These are phyloP conservation scores for Mallotus villosus DNA, from an alignment of 2,797 vertebrate species.

Conservation along the genomic window DNA sequence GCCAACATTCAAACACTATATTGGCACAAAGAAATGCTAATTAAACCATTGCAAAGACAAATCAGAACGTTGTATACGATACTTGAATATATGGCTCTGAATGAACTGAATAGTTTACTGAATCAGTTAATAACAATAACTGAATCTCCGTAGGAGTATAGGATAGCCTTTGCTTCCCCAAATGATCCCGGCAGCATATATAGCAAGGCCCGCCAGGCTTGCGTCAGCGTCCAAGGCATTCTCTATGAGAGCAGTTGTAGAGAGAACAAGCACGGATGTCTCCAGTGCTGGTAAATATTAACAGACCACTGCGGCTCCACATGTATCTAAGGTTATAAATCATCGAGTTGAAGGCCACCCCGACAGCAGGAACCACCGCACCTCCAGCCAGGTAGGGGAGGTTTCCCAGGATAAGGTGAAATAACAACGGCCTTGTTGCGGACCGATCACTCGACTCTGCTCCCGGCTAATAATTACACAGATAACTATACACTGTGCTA, in stretches of 20 bases:
- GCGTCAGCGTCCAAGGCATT: background rate
- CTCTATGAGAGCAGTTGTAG: background rate
- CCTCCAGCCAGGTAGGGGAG: slow-evolving; percentile 40
- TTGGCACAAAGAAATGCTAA: no score
- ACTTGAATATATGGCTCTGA: no score
- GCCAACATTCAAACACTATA: no score
- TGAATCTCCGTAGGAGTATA: no score
- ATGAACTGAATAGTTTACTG: no score
- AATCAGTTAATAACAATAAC: no score
- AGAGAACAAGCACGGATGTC: slow-evolving; percentile 46
- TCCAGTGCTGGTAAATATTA: slow-evolving; percentile 85
- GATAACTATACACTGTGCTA: slow-evolving; percentile 66
- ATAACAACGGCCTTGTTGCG: slow-evolving; percentile 63
- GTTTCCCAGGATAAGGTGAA: slow-evolving; percentile 73
- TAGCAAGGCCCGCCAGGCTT: background rate
- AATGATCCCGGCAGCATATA: no score
- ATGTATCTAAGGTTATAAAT: slow-evolving; percentile 80
- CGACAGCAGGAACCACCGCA: slow-evolving; percentile 71
- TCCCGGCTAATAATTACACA: slow-evolving; percentile 70
- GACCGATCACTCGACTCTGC: slow-evolving; percentile 45
- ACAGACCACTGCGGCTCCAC: slow-evolving; percentile 77
- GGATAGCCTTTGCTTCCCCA: no score
- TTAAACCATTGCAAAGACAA: no score
- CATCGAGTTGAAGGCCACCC: slow-evolving; percentile 83
- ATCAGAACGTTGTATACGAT: no score